Conservation (phyloP, 2,888 invertebrate genomes). For the Dasypogon diadema region DNA sequence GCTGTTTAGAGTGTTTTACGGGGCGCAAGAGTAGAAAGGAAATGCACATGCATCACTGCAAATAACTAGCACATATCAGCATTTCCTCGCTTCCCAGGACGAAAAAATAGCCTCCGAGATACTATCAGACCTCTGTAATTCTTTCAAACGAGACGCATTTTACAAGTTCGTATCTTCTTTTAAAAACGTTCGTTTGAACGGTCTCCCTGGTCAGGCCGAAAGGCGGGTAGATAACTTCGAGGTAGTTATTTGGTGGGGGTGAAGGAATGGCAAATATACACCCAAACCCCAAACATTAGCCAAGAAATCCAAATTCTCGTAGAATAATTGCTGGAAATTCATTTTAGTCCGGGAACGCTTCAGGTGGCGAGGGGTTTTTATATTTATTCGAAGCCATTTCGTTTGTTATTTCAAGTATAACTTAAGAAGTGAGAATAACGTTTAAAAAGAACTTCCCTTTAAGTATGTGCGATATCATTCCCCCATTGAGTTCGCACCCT, state of each 20-base stretch:
- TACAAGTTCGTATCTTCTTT: constrained; percentile 6
- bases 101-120: constrained; percentile 4
- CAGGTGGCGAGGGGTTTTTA: constrained; percentile 10
- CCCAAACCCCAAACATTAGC: neutral
- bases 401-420: neutral
- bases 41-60: constrained; percentile 15
- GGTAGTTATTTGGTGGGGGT: too few relatives aligned
- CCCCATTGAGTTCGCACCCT: too few relatives aligned
- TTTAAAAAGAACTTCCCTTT: too few relatives aligned
- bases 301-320: neutral
- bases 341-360: neutral
- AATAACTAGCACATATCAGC: constrained; percentile 15
- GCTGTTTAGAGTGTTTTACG: neutral
- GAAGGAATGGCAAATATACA: neutral
- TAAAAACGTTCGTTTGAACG: neutral
- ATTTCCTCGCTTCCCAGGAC: constrained; percentile 2
- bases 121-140: neutral
- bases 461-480: too few relatives aligned
- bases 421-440: too few relatives aligned
- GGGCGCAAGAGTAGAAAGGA: constrained; percentile 2
- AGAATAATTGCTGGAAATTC: constrained; percentile 4
- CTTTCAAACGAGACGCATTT: constrained; percentile 9
- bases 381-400: constrained; percentile 5
- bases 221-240: neutral
- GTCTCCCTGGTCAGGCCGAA: neutral